Base-by-base conservation (phyloP, 2,113 vertebrate species). In the Colistium nudipinnis region DNA sequence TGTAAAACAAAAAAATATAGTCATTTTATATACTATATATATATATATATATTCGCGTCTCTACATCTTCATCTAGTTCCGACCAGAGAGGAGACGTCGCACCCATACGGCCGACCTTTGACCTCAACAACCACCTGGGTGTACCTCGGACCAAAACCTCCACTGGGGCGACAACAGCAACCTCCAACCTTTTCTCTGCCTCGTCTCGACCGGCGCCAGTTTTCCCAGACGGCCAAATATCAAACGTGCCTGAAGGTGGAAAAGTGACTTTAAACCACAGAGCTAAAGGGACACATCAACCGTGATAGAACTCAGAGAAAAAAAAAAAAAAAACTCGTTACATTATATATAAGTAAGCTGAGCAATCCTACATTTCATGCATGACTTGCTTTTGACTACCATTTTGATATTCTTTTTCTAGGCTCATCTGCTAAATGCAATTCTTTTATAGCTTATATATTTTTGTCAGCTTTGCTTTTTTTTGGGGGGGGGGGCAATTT, bases 211-310 rank as follows among this genome's bases (percentile, higher is more conserved):
- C 14, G 9, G 3, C 4, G 3, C n/a, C 13, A 12, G 19, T 4
- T 41, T n/a, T 17, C 2, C 17, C 22, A 12, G 9, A 14, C 19
- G 3, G 12, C 27, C 9, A 4, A 20, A 17, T 3, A 2, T 1
- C 7, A 3, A 27, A n/a, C 0, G 39, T 33, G 9, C 17, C 51
- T 57, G 2, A 41, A n/a, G 11, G 14, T 27, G 38, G 22, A 1
- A 6, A 47, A 1, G 1, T 14, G 33, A 11, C 49, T 39, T 56
- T 41, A 59, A 70, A 56, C 55, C 55, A 44, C 28, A 44, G 61
- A 36, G 9, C 24, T 8, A 33, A 36, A 35, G 0, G 0, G 19
- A 57, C 41, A 17, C 24, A 12, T 33, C 35, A 33, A 3, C 16
- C 9, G 7, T 35, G n/a, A n/a, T n/a, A n/a, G n/a, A 1, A 51